Evolutionary conservation across 2,113 vertebrate genomes (phyloP).

Genomic region (Empidonax traillii): DNA sequence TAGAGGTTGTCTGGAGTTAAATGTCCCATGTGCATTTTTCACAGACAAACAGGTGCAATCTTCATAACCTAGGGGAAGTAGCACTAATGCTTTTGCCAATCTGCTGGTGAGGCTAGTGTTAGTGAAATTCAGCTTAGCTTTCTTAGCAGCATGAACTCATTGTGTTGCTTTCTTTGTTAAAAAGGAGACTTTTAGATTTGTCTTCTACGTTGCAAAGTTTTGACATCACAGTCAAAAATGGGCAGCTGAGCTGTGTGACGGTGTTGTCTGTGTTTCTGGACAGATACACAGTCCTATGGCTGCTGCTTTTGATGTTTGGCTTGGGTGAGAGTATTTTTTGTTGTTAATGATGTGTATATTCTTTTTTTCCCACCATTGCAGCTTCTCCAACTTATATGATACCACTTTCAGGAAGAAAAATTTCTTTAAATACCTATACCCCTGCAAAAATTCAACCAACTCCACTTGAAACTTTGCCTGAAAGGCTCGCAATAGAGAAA

Average conservation of each 20-base stretch:
- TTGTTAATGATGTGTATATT: not conserved
- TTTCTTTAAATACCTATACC: slow-evolving; percentile 84
- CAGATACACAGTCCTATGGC: not conserved
- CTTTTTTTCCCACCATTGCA: not conserved
- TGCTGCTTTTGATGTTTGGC: not conserved
- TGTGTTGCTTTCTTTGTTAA: not conserved
- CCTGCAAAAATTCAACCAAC: slow-evolving; percentile 85
- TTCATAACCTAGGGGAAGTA: not conserved
- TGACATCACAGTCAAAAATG: not conserved
- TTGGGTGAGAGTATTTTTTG: not conserved
- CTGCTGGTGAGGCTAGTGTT: not conserved
- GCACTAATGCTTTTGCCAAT: not conserved
- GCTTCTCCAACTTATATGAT: slow-evolving; percentile 54
- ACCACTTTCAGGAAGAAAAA: slow-evolving; percentile 77
- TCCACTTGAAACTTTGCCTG: slow-evolving; percentile 68
- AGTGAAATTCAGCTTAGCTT: not conserved
- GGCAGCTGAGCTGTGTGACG: not conserved
- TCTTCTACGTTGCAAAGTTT: not conserved
- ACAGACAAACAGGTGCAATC: accelerated
- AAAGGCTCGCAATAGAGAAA: slow-evolving; percentile 67
- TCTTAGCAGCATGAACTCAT: not conserved
- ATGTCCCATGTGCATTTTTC: not conserved
- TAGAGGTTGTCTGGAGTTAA: not conserved
- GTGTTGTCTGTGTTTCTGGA: not conserved
- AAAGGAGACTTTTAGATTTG: not conserved